These are phyloP conservation scores for Lophura nycthemera DNA, from an alignment of 2,113 vertebrate species.

Conservation along the genomic window DNA sequence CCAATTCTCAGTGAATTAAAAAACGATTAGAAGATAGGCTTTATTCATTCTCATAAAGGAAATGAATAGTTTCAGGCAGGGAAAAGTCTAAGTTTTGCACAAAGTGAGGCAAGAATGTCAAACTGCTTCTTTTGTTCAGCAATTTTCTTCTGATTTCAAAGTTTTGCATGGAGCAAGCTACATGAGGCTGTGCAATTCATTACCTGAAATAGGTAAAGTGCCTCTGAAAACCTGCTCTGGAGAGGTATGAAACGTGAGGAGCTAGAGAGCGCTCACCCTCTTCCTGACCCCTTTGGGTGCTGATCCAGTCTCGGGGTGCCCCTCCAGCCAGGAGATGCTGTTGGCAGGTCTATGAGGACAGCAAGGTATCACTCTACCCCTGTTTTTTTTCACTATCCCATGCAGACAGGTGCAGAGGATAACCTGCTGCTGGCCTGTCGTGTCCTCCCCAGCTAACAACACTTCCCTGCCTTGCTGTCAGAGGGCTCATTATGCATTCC, in stretches of 20 bases:
- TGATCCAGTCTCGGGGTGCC: not conserved
- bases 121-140: not conserved
- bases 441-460: not conserved
- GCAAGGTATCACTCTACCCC: not conserved
- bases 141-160: not conserved
- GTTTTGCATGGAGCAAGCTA: not conserved
- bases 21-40: not conserved
- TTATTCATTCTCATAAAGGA: not conserved
- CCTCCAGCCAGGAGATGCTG: not conserved
- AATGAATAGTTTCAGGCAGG: not conserved
- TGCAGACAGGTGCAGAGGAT: not conserved
- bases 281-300: not conserved
- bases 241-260: not conserved
- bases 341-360: not conserved
- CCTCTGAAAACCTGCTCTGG: not conserved
- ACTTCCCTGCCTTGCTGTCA: not conserved
- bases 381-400: accelerated
- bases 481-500: not conserved
- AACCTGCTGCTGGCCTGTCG: not conserved
- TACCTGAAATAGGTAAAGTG: not conserved
- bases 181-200: not conserved
- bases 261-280: not conserved
- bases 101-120: not conserved
- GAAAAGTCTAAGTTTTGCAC: not conserved
- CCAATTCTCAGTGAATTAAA: not conserved